Evolutionary conservation across 2,888 invertebrate species (phyloP).

Genomic region (Dusona sp.): DNA sequence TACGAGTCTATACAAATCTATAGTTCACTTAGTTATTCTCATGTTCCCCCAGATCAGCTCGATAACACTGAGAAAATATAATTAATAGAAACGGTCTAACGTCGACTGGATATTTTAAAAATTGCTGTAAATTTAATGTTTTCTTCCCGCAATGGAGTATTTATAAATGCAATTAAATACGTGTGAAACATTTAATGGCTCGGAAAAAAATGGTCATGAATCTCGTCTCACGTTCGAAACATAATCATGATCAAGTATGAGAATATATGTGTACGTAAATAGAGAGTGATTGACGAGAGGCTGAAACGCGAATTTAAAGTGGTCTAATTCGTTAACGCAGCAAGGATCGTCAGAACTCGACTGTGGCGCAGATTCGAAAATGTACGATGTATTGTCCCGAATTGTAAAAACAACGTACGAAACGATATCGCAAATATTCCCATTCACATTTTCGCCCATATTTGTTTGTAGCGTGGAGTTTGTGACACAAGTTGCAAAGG

Average conservation of each 20-base stretch:
- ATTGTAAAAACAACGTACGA: slow-evolving; percentile 14
- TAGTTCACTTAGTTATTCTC: not conserved
- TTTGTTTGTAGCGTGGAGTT: not conserved
- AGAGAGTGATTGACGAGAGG: not conserved
- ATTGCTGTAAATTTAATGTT: not conserved
- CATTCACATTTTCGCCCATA: slow-evolving; percentile 6
- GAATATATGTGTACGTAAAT: not conserved
- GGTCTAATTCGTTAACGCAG: slow-evolving; percentile 26
- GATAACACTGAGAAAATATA: not conserved
- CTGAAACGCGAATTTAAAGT: slow-evolving; percentile 40
- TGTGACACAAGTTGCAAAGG: not conserved
- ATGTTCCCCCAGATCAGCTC: not conserved
- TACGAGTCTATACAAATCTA: slow-evolving; percentile 15
- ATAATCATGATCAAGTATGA: not conserved
- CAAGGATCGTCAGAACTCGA: slow-evolving; percentile 44
- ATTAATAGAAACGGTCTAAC: not conserved
- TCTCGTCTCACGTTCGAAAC: not conserved
- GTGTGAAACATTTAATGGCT: not conserved
- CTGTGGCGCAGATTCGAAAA: slow-evolving; percentile 44
- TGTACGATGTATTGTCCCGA: slow-evolving; percentile 25
- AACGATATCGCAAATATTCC: slow-evolving; percentile 26
- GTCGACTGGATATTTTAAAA: not conserved
- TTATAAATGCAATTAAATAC: not conserved
- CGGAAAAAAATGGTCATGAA: not conserved
- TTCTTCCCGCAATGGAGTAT: not conserved